Base-by-base conservation (phyloP, 2,113 vertebrate genomes). In the Oxyruncus cristatus region DNA sequence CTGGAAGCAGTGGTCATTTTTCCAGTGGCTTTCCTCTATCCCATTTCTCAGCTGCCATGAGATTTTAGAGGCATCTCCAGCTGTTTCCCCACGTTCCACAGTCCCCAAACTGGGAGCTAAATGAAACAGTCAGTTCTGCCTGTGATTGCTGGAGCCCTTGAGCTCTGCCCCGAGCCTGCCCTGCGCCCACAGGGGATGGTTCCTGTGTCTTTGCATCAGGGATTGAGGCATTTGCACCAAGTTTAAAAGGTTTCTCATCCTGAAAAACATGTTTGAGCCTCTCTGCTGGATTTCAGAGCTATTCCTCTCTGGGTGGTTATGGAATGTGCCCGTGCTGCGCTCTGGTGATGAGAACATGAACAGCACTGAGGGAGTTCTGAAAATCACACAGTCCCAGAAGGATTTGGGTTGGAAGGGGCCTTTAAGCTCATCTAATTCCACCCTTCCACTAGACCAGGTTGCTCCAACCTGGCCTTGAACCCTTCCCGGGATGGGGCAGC, bases 291-390 rank as follows among this genome's bases (percentile, higher is more conserved):
- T 55, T 46, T 61, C 39, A 32, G 23, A 79, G 73, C 42, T 46
- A 21, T 24, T 62, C 32, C 33, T 44, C 35, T 14, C 35, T 9
- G 5, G 42, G 32, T 65, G 41, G 44, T 32, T 55, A 5, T 28
- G 76, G 19, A 20, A 26, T 24, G 62, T 89, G 80, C 33, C 84
- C 0, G 24, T 97, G 92, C 97, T 97, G 97, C 96, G 0, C 97
- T 96, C 97, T 97, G 93, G 92, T 93, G 97, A 37, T 68, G 70
- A 49, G 32, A n/a, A 35, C 7, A 0, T 12, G 94, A 79, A 93
- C 32, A 89, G 86, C 96, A 91, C 1, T 3, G 32, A 22, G 71
- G 62, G 19, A 8, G 39, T 42, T 13, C 56, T 56, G 67, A 11
- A 55, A 35, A 70, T 49, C 41, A 41, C 24, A 49, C 14, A 62